A percentile compares a stretch with the other conserved stretches of the same genome.
Conservation (phyloP, 1,140 invertebrate species). For the Trinorchestia longiramus region DNA sequence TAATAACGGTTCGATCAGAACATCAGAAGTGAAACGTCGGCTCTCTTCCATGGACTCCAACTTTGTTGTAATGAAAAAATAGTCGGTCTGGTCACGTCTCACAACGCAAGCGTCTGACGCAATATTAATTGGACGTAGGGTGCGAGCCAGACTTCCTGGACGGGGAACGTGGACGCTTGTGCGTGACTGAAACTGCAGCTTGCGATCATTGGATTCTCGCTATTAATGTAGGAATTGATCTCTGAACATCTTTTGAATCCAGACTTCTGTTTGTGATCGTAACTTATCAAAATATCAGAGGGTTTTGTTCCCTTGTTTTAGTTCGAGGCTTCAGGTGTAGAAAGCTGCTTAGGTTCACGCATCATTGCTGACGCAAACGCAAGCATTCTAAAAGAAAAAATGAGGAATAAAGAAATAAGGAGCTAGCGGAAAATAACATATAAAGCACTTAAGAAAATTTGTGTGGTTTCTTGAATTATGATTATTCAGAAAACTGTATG, state of each 20-base stretch:
- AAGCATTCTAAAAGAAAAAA: no score
- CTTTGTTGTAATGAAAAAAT: background rate
- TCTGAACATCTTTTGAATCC: background rate
- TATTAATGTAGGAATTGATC: background rate
- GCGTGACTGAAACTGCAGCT: background rate
- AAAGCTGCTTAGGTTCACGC: no score
- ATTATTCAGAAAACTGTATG: no score
- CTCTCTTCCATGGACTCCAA: background rate
- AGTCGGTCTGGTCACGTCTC: background rate
- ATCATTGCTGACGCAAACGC: no score
- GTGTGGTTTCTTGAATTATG: no score
- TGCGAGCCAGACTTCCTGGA: background rate
- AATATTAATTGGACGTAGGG: background rate
- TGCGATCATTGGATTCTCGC: background rate
- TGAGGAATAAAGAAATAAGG: no score
- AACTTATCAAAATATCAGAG: background rate
- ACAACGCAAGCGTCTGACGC: background rate
- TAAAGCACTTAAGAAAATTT: no score
- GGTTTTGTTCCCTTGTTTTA: no score
- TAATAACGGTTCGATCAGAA: background rate
- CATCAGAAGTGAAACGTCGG: background rate
- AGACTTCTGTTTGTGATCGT: background rate
- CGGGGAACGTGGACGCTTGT: background rate
- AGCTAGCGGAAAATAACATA: no score
- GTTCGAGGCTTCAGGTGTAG: no score